phyloP scores from a whole-genome alignment of 1,140 invertebrate species.

The Lamellibrachia luymesi region DNA sequence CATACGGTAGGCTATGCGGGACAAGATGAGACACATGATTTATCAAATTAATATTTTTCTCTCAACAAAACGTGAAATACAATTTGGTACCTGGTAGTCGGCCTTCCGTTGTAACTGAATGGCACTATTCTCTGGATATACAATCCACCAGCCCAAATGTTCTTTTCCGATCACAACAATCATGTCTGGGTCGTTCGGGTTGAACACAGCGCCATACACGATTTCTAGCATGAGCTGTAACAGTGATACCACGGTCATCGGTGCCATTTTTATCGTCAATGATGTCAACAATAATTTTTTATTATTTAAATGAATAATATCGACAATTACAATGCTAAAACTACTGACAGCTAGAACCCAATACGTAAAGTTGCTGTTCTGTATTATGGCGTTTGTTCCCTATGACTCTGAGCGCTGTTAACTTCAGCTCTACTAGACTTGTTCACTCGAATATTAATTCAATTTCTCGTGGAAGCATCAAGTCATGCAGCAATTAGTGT shows the following conservation, averaged over 20 bases:
- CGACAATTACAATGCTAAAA: not conserved
- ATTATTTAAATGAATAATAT: not conserved
- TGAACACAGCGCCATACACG: conserved; percentile 86
- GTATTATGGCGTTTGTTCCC: not conserved
- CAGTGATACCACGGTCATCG: not conserved
- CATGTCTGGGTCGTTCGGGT: conserved; percentile 80
- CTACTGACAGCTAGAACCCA: too few species aligned
- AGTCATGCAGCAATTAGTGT: too few species aligned
- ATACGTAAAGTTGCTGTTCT: not conserved
- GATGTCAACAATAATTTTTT: too few species aligned
- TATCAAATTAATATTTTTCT: not conserved
- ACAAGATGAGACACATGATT: not conserved
- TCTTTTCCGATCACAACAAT: conserved; percentile 88
- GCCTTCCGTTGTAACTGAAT: conserved; percentile 37
- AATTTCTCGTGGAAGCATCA: not conserved
- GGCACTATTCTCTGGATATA: conserved; percentile 36
- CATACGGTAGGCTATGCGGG: not conserved
- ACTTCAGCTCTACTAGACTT: not conserved
- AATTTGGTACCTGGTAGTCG: conserved; percentile 43
- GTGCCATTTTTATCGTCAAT: not conserved
- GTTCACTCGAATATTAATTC: not conserved
- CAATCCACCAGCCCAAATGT: conserved; percentile 85
- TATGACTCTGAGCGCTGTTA: not conserved
- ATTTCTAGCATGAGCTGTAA: conserved; percentile 83
- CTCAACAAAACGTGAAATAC: not conserved